A percentile compares a stretch with the other conserved stretches of the same genome.
phyloP scores from a whole-genome alignment of 92 coral and sea anemone species.

The Zoanthus sansibaricus region DNA sequence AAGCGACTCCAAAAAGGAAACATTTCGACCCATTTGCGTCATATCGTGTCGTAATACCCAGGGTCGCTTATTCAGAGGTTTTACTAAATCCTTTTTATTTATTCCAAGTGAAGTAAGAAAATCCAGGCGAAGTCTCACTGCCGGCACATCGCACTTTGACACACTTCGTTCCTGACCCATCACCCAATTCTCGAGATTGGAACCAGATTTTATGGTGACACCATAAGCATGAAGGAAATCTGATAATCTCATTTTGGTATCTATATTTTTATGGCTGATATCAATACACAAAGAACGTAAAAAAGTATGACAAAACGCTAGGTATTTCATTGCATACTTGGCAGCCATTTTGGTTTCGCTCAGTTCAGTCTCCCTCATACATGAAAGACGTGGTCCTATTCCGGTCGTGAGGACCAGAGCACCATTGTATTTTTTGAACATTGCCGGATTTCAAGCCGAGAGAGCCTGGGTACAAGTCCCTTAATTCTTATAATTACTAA shows the following conservation, averaged over 20 bases:
- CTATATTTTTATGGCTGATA: neutral
- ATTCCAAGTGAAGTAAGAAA: conserved; percentile 30
- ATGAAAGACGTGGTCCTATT: too few species aligned
- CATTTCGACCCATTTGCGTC: conserved; percentile 32
- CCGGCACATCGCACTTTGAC: conserved; percentile 24
- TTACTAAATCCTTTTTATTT: conserved; percentile 24
- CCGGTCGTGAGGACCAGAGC: too few species aligned
- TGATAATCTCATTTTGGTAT: conserved; percentile 2
- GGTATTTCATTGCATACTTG: neutral
- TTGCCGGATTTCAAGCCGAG: too few species aligned
- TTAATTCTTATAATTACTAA: too few species aligned
- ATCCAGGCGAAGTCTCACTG: conserved; percentile 35
- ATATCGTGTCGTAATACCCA: conserved; percentile 43
- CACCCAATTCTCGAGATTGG: conserved; percentile 46
- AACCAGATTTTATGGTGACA: conserved; percentile 33
- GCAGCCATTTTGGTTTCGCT: conserved; percentile 6
- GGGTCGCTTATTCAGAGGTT: conserved; percentile 34
- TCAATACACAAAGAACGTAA: neutral
- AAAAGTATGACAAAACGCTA: neutral
- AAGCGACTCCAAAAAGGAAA: conserved; percentile 34
- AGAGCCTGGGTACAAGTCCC: too few species aligned
- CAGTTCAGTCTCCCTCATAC: neutral
- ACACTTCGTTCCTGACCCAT: conserved; percentile 24
- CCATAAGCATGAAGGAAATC: conserved; percentile 26
- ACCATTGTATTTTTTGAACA: too few species aligned